These are phyloP conservation scores for Taphrorychus bicolor DNA, from an alignment of 2,888 invertebrate species.

Conservation along the genomic window DNA sequence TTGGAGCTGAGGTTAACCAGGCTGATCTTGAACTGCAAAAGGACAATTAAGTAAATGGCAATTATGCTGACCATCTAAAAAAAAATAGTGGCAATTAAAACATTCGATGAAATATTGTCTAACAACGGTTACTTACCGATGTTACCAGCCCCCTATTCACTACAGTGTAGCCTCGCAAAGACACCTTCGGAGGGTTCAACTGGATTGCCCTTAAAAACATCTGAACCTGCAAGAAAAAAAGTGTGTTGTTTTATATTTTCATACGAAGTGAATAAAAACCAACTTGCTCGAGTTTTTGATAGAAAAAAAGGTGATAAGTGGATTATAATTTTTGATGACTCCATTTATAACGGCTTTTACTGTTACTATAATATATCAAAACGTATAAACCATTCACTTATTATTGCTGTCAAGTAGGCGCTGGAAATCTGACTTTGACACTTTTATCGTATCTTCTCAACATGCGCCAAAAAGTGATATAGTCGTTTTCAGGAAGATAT, in stretches of 20 bases:
- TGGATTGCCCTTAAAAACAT: constrained; percentile 73
- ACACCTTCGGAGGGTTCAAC: constrained; percentile 75
- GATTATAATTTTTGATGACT: too few relatives aligned
- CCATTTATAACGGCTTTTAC: too few relatives aligned
- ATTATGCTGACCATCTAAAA: constrained; percentile 70
- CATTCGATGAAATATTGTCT: neutral
- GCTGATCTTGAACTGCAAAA: constrained; percentile 71
- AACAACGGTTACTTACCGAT: constrained; percentile 64
- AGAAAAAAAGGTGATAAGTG: too few relatives aligned
- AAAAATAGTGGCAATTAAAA: neutral
- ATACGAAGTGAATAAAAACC: neutral
- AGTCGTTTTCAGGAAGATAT: too few relatives aligned
- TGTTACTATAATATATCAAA: too few relatives aligned
- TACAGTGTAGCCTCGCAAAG: constrained; percentile 70
- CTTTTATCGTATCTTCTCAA: too few relatives aligned
- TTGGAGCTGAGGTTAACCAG: constrained; percentile 47
- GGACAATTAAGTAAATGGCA: constrained; percentile 70
- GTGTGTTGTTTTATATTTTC: neutral
- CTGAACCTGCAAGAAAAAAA: constrained; percentile 63
- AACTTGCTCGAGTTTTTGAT: neutral
- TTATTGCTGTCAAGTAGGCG: too few relatives aligned
- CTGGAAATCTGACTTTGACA: too few relatives aligned
- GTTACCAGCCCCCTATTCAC: constrained; percentile 71
- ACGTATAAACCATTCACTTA: too few relatives aligned
- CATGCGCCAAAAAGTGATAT: too few relatives aligned